These are phyloP conservation scores for Chelidonichthys spinosus DNA, from an alignment of 2,797 vertebrate species.

Conservation along the genomic window DNA sequence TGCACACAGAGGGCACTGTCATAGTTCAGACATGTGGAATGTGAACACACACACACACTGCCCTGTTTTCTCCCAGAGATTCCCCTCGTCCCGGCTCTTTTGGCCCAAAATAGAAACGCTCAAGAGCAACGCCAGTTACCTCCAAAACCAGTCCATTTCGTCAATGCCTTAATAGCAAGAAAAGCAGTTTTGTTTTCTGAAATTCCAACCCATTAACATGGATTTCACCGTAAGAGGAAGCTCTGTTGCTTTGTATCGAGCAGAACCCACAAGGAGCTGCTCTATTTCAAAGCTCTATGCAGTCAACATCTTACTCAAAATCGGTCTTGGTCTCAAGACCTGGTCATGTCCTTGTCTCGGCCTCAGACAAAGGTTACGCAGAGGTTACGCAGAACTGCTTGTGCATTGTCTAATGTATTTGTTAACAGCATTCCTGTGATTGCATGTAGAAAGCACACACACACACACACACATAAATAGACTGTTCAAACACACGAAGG, in stretches of 20 bases:
- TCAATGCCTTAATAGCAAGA: slow-evolving; percentile 85
- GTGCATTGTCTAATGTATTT: no score
- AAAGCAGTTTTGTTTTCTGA: slow-evolving; percentile 91
- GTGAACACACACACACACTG: slow-evolving; percentile 88
- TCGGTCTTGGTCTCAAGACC: not conserved
- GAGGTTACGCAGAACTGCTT: no score
- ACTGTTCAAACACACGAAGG: no score
- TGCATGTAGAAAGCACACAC: no score
- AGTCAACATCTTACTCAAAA: not conserved
- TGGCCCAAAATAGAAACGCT: slow-evolving; percentile 90
- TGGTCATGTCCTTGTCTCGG: not conserved
- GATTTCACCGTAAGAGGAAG: slow-evolving; percentile 66
- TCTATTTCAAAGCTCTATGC: slow-evolving; percentile 21
- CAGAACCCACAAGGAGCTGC: slow-evolving; percentile 64
- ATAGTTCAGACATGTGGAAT: slow-evolving; percentile 93
- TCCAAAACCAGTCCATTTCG: slow-evolving; percentile 84
- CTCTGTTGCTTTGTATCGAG: slow-evolving; percentile 30
- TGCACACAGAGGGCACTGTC: slow-evolving; percentile 88
- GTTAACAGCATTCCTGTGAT: no score
- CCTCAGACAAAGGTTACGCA: no score
- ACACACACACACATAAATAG: no score
- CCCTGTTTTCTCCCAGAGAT: slow-evolving; percentile 89
- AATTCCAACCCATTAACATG: slow-evolving; percentile 78
- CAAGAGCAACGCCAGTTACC: slow-evolving; percentile 83
- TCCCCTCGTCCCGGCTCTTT: slow-evolving; percentile 82